Evolutionary conservation across 2,113 vertebrate species (phyloP).

Genomic region (Plecturocebus donacophilus): DNA sequence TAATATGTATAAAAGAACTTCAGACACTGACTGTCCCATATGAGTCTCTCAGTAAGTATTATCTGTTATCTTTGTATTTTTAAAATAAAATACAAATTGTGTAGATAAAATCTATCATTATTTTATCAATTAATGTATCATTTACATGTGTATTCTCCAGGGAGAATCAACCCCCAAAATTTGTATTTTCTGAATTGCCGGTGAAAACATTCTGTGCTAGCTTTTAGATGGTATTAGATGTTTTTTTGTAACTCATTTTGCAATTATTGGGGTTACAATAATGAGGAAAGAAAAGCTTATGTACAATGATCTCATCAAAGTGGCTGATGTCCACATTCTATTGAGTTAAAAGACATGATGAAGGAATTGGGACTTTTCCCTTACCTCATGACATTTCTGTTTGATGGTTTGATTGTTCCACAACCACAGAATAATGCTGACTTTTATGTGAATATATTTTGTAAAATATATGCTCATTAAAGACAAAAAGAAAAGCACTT

Average conservation of each 20-base stretch:
- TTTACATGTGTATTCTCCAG: neutral
- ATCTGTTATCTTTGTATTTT: neutral
- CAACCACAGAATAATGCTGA: neutral
- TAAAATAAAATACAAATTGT: neutral
- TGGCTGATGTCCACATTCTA: no score
- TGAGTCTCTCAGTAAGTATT: no score
- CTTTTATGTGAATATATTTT: neutral
- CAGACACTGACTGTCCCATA: neutral
- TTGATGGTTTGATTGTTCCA: neutral
- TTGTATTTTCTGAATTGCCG: neutral
- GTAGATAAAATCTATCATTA: neutral
- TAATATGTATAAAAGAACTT: neutral
- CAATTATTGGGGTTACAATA: neutral
- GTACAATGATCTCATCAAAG: neutral
- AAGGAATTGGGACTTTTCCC: neutral
- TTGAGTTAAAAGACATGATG: neutral
- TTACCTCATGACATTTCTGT: neutral
- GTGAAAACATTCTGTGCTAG: neutral
- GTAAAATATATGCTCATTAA: neutral
- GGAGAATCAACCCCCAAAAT: neutral
- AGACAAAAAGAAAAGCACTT: neutral
- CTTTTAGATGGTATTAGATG: neutral
- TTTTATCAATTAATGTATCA: neutral
- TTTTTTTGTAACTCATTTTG: neutral
- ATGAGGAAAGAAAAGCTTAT: neutral